Conservation (phyloP, 2,797 vertebrate genomes). For the Buphagus erythrorhynchus region DNA sequence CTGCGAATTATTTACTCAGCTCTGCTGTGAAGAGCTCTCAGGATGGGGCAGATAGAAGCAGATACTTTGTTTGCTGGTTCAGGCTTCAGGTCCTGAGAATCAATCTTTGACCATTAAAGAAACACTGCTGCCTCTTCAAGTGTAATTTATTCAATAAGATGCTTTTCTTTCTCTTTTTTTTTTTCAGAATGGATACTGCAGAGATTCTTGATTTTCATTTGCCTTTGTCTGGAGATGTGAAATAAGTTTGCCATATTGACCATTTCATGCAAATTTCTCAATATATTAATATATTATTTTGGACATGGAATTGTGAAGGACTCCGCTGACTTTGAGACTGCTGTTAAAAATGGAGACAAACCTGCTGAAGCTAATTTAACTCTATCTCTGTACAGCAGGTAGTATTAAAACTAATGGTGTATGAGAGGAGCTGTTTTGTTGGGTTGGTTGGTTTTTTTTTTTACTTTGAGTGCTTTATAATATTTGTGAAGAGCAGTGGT, state of each 20-base stretch:
- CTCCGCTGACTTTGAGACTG: not conserved
- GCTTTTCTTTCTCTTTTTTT: not conserved
- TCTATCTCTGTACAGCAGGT: not conserved
- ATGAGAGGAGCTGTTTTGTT: too few species aligned
- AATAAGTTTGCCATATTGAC: slow-evolving; percentile 6
- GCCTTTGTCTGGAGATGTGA: slow-evolving; percentile 16
- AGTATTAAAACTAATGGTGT: not conserved
- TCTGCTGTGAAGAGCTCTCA: not conserved
- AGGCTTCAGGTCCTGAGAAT: slow-evolving; percentile 3
- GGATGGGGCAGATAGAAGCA: not conserved
- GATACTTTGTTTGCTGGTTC: slow-evolving; percentile 14
- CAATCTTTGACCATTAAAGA: slow-evolving; percentile 40
- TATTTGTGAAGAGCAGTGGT: not conserved
- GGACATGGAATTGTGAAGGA: not conserved
- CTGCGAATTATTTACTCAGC: slow-evolving; percentile 14
- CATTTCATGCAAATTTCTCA: slow-evolving; percentile 22
- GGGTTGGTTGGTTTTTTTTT: not conserved
- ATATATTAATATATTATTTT: slow-evolving; percentile 17
- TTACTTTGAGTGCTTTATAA: not conserved
- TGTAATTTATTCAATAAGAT: slow-evolving; percentile 39
- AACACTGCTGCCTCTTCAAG: not conserved
- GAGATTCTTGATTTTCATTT: slow-evolving; percentile 51
- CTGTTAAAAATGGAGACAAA: slow-evolving; percentile 31
- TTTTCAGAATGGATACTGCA: not conserved
- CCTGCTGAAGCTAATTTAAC: slow-evolving; percentile 1